Evolutionary conservation across 1,140 invertebrate species (phyloP).

Genomic region (Leptonema lineaticorne): DNA sequence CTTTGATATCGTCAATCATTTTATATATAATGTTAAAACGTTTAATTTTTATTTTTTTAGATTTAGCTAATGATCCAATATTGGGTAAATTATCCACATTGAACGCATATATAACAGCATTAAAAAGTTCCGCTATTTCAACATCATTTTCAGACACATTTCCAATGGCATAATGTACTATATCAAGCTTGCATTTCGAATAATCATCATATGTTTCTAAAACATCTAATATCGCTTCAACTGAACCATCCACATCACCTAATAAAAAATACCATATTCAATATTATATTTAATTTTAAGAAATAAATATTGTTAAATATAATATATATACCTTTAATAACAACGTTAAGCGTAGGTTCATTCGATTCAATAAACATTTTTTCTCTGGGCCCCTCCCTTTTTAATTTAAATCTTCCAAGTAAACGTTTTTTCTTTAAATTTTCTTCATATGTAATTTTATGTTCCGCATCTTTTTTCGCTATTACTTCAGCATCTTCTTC

Average conservation of each 20-base stretch:
- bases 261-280: conserved; percentile 4
- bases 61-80: conserved; percentile 51
- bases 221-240: conserved; percentile 92
- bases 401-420: conserved; percentile 58
- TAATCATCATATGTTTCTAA: conserved; percentile 83
- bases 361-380: conserved; percentile 60
- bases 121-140: conserved; percentile 81
- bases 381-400: conserved; percentile 55
- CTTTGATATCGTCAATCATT: conserved; percentile 84
- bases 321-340: conserved; percentile 55
- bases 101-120: conserved; percentile 84
- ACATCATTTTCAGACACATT: conserved; percentile 79
- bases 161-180: conserved; percentile 91
- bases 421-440: conserved; percentile 64
- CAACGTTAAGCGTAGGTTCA: conserved; percentile 52
- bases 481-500: conserved; percentile 65
- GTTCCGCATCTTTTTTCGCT: conserved; percentile 65
- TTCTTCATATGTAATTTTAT: conserved; percentile 69
- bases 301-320: background rate
- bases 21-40: conserved; percentile 88
- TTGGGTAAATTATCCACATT: conserved; percentile 66
- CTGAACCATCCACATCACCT: conserved; percentile 84
- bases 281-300: background rate
- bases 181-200: conserved; percentile 74
- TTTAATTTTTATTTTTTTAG: conserved; percentile 63